These are phyloP conservation scores for Numida meleagris DNA, from an alignment of 2,113 vertebrate species.

Conservation along the genomic window DNA sequence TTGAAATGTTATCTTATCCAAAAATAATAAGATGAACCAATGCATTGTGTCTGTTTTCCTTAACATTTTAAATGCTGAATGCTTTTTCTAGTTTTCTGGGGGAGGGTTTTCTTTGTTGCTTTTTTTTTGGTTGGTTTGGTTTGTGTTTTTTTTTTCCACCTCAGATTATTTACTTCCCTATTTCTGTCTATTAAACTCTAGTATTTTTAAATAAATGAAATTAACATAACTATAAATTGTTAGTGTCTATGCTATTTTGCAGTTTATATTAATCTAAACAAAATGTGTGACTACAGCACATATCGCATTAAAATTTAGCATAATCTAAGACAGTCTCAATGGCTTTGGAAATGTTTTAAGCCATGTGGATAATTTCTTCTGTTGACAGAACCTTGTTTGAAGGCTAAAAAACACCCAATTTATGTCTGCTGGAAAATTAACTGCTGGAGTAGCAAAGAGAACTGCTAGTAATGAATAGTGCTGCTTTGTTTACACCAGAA, in stretches of 20 bases:
- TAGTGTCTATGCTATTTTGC: neutral
- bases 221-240: neutral
- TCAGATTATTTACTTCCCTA: neutral
- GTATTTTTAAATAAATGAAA: neutral
- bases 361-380: neutral
- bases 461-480: neutral
- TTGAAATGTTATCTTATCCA: slow-evolving; percentile 30
- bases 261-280: neutral
- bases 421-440: neutral
- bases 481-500: neutral
- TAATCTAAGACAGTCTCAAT: neutral
- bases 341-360: neutral
- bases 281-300: neutral
- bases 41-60: neutral
- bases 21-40: neutral
- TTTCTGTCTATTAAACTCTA: neutral
- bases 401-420: neutral
- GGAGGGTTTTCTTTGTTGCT: neutral
- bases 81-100: neutral
- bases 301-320: neutral
- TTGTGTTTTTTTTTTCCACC: neutral
- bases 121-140: neutral
- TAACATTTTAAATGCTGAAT: slow-evolving; percentile 34
- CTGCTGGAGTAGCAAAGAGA: neutral
- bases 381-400: neutral